Evolutionary conservation across 2,113 vertebrate species (phyloP).

Genomic region (Melanerpes aurifrons): DNA sequence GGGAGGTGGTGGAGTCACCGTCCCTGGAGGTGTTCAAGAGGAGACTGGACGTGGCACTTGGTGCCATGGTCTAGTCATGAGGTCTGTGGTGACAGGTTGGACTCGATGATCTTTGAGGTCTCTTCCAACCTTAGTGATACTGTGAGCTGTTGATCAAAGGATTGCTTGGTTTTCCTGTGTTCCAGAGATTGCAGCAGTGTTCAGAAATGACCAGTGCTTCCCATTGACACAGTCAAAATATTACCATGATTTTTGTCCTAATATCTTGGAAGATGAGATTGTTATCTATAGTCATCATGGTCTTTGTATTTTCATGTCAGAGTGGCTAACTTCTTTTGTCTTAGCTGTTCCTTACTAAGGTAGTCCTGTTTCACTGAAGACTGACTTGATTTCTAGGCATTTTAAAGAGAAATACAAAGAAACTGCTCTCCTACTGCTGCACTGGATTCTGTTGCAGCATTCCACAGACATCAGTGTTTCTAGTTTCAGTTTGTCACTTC

Average conservation of each 20-base stretch:
- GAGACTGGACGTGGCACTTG: too few species aligned
- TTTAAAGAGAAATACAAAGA: neutral
- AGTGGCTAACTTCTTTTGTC: neutral
- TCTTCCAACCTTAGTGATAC: too few species aligned
- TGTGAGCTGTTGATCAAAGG: neutral
- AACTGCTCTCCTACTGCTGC: neutral
- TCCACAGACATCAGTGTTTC: neutral
- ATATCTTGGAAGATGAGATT: neutral
- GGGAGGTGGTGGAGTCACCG: too few species aligned
- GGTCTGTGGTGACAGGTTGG: too few species aligned
- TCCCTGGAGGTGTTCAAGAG: too few species aligned
- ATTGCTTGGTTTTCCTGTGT: neutral
- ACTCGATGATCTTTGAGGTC: too few species aligned
- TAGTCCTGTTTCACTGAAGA: neutral
- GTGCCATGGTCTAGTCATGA: too few species aligned
- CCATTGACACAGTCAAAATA: neutral
- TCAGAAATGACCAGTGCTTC: neutral
- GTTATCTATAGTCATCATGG: neutral
- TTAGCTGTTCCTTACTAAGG: neutral
- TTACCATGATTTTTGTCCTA: neutral
- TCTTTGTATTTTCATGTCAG: neutral
- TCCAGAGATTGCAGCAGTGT: neutral
- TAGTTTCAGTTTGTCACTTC: conserved; percentile 8
- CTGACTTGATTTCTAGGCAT: neutral
- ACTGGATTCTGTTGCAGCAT: neutral